Percentiles rank a stretch among this genome's conserved stretches.
Conservation (phyloP, 2,888 invertebrate genomes). For the Pammene aurita region DNA sequence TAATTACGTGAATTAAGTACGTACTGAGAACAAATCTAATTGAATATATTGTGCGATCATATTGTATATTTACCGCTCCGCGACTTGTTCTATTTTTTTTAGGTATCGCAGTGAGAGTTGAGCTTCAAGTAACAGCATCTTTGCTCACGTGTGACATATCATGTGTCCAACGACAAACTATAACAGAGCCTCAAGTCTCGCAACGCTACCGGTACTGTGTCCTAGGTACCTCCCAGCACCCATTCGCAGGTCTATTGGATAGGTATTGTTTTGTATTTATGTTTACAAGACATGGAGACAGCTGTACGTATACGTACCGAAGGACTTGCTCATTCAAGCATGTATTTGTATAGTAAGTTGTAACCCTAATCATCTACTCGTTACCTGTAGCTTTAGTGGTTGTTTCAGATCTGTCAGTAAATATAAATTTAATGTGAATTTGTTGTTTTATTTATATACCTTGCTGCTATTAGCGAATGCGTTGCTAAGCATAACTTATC, state of each 20-base stretch:
- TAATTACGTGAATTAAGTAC: conserved; percentile 34
- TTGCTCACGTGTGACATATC: neutral
- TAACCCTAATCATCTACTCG: conserved; percentile 21
- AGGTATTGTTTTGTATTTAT: conserved; percentile 25
- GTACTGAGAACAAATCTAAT: conserved; percentile 36
- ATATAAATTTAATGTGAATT: conserved; percentile 82
- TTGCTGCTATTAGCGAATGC: conserved; percentile 58
- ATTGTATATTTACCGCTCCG: conserved; percentile 28
- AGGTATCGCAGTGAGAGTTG: conserved; percentile 23
- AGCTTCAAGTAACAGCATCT: neutral
- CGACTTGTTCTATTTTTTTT: conserved; percentile 33
- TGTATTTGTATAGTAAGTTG: conserved; percentile 17
- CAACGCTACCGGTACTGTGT: conserved; percentile 21
- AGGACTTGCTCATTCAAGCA: conserved; percentile 24
- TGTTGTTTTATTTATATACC: conserved; percentile 75
- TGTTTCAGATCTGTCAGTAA: conserved; percentile 78
- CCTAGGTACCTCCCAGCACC: conserved; percentile 14
- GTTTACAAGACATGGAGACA: conserved; percentile 12
- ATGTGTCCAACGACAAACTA: neutral
- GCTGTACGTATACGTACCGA: conserved; percentile 21
- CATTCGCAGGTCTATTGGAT: neutral
- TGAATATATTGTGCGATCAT: conserved; percentile 21
- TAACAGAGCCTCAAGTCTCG: conserved; percentile 9
- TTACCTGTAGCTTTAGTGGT: conserved; percentile 62
- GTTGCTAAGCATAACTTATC: conserved; percentile 20